A percentile compares a stretch with the other conserved stretches of the same genome.
These are phyloP conservation scores for Eupithecia inturbata DNA, from an alignment of 2,888 invertebrate genomes.

Conservation along the genomic window DNA sequence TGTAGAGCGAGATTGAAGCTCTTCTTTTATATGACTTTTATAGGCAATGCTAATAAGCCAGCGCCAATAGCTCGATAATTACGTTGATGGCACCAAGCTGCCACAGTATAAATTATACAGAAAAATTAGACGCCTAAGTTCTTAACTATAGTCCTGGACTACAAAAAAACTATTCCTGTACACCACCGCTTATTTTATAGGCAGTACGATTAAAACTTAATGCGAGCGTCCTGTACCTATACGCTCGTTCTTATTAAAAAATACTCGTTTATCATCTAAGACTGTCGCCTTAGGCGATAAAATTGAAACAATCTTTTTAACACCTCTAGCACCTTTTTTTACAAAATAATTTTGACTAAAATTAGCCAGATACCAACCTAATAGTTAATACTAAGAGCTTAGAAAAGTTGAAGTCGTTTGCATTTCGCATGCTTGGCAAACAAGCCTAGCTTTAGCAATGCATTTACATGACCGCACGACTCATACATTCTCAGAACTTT, in stretches of 20 bases:
- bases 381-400: not conserved
- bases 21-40: not conserved
- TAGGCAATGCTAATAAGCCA: not conserved
- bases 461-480: slow-evolving; percentile 26
- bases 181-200: slow-evolving; percentile 47
- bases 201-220: slow-evolving; percentile 61
- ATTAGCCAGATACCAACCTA: not conserved
- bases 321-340: not conserved
- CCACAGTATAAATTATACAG: slow-evolving; percentile 8
- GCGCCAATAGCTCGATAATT: not conserved
- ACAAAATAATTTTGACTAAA: not conserved
- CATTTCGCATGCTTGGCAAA: slow-evolving; percentile 17
- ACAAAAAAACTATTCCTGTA: slow-evolving; percentile 41
- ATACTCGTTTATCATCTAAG: not conserved
- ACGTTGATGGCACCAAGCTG: slow-evolving; percentile 4
- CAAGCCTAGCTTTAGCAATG: slow-evolving; percentile 4
- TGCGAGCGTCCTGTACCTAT: slow-evolving; percentile 62
- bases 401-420: slow-evolving; percentile 7
- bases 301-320: slow-evolving; percentile 13
- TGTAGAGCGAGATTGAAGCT: slow-evolving; percentile 1
- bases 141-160: not conserved
- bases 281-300: slow-evolving; percentile 47
- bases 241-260: slow-evolving; percentile 34
- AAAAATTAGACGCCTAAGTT: slow-evolving; percentile 6
- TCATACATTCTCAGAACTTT: slow-evolving; percentile 21